Evolutionary conservation across 2,113 vertebrate species (phyloP).

Genomic region (Camarhynchus parvulus): DNA sequence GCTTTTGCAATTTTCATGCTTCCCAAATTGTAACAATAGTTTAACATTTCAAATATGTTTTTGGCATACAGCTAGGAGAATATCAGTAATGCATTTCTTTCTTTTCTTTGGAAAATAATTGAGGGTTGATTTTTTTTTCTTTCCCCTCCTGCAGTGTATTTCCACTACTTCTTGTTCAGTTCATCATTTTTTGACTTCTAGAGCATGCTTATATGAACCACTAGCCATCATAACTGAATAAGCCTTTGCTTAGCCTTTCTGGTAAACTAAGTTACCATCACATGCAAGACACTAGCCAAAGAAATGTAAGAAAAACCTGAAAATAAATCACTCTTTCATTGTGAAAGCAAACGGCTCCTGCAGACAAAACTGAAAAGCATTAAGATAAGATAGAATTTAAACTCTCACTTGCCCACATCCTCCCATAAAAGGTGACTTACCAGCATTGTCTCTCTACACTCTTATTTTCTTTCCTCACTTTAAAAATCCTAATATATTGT

Average conservation of each 20-base stretch:
- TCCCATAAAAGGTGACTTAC: background rate
- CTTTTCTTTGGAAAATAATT: constrained; percentile 16
- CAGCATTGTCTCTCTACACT: background rate
- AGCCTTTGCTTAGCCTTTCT: background rate
- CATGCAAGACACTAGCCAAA: background rate
- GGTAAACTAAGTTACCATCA: background rate
- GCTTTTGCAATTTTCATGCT: constrained; percentile 73
- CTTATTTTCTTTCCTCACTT: background rate
- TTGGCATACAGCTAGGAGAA: background rate
- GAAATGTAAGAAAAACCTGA: background rate
- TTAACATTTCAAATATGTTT: constrained; percentile 64
- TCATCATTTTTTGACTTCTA: constrained; percentile 1
- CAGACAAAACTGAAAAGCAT: background rate
- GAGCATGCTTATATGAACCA: background rate
- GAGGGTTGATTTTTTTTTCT: background rate
- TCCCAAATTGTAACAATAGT: constrained; percentile 69
- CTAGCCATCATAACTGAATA: background rate
- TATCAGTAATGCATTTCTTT: constrained; percentile 1
- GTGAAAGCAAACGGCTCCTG: background rate
- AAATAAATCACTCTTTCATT: constrained; percentile 8
- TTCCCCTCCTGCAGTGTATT: background rate
- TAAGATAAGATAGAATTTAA: background rate
- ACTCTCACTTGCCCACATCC: background rate
- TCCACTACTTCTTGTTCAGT: background rate
- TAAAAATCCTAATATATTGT: background rate